phyloP scores from a whole-genome alignment of 2,888 invertebrate species.

The Hirtodrosophila trivittata region DNA sequence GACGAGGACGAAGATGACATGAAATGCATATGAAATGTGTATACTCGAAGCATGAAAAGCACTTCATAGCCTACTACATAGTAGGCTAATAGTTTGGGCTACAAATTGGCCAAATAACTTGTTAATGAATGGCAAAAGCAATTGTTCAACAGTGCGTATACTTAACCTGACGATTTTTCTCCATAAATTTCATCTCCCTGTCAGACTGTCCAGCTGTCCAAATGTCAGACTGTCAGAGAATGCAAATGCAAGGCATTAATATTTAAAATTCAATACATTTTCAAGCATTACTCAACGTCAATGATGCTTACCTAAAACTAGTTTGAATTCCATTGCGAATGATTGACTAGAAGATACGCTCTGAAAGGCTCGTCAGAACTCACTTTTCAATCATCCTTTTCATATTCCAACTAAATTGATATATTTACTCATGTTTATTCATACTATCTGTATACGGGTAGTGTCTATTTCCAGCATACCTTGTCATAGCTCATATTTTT shows the following conservation, averaged over 20 bases:
- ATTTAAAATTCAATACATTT: constrained; percentile 41
- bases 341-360: not conserved
- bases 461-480: too few species aligned
- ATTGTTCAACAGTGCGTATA: constrained; percentile 34
- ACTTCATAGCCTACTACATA: constrained; percentile 1
- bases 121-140: constrained; percentile 20
- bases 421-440: too few species aligned
- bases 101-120: constrained; percentile 29
- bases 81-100: not conserved
- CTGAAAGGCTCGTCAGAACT: too few species aligned
- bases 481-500: too few species aligned
- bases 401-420: too few species aligned
- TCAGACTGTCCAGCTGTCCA: too few species aligned
- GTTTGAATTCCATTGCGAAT: not conserved
- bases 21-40: constrained; percentile 33
- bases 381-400: too few species aligned
- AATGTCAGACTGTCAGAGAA: constrained; percentile 6
- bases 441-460: too few species aligned
- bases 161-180: constrained; percentile 23
- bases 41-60: constrained; percentile 35
- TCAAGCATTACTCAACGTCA: constrained; percentile 13
- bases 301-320: not conserved
- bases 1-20: constrained; percentile 4
- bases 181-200: constrained; percentile 12
- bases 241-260: constrained; percentile 29